A percentile compares a stretch with the other conserved stretches of the same genome.
phyloP scores from a whole-genome alignment of 2,888 invertebrate species.

The Podotricha telesiphe region DNA sequence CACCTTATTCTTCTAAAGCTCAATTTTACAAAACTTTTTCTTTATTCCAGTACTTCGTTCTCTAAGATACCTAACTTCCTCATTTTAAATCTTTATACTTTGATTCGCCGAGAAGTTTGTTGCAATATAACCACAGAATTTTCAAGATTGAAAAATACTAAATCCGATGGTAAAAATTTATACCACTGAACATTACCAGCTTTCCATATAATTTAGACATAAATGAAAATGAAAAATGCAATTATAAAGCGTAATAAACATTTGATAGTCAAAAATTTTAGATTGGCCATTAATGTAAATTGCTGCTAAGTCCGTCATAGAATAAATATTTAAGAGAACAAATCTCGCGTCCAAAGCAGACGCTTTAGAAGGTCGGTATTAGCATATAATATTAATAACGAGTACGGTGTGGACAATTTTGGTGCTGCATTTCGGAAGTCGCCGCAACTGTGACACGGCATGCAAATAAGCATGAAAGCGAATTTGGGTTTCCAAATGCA shows the following conservation, averaged over 20 bases:
- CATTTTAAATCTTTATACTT: slow-evolving; percentile 1
- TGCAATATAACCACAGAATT: not conserved
- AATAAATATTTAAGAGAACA: slow-evolving; percentile 29
- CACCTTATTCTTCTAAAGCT: not conserved
- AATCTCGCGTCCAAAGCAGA: slow-evolving; percentile 36
- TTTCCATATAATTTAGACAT: not conserved
- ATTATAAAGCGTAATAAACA: not conserved
- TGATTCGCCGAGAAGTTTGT: not conserved
- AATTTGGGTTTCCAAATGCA: slow-evolving; percentile 81
- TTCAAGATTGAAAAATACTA: not conserved
- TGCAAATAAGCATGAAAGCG: slow-evolving; percentile 82
- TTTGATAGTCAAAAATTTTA: slow-evolving; percentile 5
- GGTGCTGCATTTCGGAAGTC: slow-evolving; percentile 67
- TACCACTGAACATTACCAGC: not conserved
- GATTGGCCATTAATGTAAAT: slow-evolving; percentile 10
- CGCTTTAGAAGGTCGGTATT: slow-evolving; percentile 44
- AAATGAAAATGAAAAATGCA: not conserved
- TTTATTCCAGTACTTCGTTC: not conserved
- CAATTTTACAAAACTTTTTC: not conserved
- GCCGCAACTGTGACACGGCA: slow-evolving; percentile 68
- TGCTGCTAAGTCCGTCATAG: slow-evolving; percentile 9
- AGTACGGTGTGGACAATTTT: slow-evolving; percentile 50
- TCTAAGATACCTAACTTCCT: not conserved
- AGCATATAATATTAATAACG: slow-evolving; percentile 52
- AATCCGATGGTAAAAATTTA: not conserved